These are phyloP conservation scores for Bubo scandiacus DNA, from an alignment of 2,113 vertebrate genomes.

Conservation along the genomic window DNA sequence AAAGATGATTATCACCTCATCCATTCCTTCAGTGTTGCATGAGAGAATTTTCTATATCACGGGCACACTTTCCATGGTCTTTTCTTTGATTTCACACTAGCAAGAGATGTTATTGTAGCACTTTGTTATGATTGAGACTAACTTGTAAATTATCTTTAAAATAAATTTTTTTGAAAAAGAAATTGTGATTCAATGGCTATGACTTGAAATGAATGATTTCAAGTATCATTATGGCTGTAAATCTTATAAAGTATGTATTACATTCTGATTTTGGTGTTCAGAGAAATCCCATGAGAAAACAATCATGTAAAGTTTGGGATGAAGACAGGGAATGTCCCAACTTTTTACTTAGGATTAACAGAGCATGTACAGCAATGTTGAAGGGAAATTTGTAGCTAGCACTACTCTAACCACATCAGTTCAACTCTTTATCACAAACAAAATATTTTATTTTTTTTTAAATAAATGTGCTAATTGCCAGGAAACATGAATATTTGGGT, in stretches of 20 bases:
- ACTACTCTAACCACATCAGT: not conserved
- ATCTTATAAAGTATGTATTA: fast-evolving
- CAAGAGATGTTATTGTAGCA: not conserved
- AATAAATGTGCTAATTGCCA: not conserved
- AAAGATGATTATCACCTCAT: conserved; percentile 63
- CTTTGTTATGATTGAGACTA: not conserved
- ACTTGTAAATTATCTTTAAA: not conserved
- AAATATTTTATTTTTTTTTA: not conserved
- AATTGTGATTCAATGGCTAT: not conserved
- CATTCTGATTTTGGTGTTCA: not conserved
- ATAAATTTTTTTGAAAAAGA: not conserved
- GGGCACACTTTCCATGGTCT: not conserved
- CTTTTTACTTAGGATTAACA: not conserved
- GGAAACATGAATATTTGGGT: not conserved
- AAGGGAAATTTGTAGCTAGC: not conserved
- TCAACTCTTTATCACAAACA: not conserved
- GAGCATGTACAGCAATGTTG: not conserved
- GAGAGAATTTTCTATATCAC: not conserved
- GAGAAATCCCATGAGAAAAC: not conserved
- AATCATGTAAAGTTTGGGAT: not conserved
- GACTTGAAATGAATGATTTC: not conserved
- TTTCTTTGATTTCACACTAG: not conserved
- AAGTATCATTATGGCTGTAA: not conserved
- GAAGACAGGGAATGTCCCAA: not conserved
- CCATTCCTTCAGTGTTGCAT: conserved; percentile 6